Evolutionary conservation across 2,113 vertebrate species (phyloP), one percentile per base, ranked within the genome.

Genomic region (Alaudala cheleensis): DNA sequence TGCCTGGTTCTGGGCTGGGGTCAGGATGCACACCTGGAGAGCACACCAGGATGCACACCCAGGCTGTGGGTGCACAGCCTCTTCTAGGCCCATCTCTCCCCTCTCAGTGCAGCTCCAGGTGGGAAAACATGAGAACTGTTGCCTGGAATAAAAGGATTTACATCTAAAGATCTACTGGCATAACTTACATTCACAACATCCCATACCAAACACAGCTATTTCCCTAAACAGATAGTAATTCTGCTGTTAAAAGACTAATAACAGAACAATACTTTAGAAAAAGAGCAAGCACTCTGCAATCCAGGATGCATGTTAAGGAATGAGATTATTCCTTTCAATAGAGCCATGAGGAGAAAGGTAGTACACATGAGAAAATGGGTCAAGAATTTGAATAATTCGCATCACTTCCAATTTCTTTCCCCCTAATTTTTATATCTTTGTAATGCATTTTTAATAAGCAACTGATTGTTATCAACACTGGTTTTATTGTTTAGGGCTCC

Each of bases 21-120:
- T 40, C 39, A 53, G 51, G 72, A 34, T 3, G 2, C 56, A 37
- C 29, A 24, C 3, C 25, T 11, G 13, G 39, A 54, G 13, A 84
- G 24, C 12, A n/a, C n/a, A n/a, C n/a, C n/a, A n/a, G n/a, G n/a
- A n/a, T n/a, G n/a, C n/a, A n/a, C n/a, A n/a, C n/a, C 37, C 78
- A 67, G 17, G 28, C 31, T 6, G 1, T 11, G 39, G 29, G 26
- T 12, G 12, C 1, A 1, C 47, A 40, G 15, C n/a, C 29, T 12
- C 9, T 49, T 47, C 24, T 6, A 10, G 0, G 1, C 5, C 17
- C 20, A 31, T 14, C 64, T 77, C 64, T 54, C 40, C 47, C 71
- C 14, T 54, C 33, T 6, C 49, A 31, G 11, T 2, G 11, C 33
- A 7, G n/a, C 57, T 71, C 28, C 21, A 31, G 47, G 11, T 2